Percentiles rank a stretch among this genome's conserved stretches.
phyloP scores from a whole-genome alignment of 2,113 vertebrate genomes.

The Calidris pugnax region DNA sequence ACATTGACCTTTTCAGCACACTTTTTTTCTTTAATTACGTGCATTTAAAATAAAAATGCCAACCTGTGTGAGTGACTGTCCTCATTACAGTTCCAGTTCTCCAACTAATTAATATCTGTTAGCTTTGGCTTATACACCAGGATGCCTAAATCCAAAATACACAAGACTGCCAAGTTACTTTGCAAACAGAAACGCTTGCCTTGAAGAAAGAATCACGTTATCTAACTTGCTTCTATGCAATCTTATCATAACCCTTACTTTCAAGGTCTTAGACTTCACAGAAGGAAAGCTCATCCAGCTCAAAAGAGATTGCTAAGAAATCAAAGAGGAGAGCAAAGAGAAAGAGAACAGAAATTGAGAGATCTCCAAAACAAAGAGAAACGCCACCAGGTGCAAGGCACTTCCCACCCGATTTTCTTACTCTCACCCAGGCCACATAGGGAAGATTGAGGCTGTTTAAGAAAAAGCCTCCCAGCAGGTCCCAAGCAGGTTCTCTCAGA shows the following conservation, averaged over 20 bases:
- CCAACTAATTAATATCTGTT: slow-evolving; percentile 60
- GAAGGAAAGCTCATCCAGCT: background rate
- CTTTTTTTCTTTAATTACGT: slow-evolving; percentile 21
- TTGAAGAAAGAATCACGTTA: background rate
- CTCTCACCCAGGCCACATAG: background rate
- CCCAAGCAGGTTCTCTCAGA: background rate
- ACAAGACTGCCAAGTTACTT: slow-evolving; percentile 21
- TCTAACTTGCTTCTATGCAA: background rate
- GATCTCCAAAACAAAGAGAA: background rate
- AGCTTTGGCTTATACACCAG: slow-evolving; percentile 48
- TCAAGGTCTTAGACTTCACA: background rate
- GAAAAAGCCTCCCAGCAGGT: background rate
- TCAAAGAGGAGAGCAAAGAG: background rate
- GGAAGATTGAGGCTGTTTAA: background rate
- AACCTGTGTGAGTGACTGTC: background rate
- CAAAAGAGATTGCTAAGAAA: background rate
- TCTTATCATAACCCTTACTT: background rate
- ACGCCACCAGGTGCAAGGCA: background rate
- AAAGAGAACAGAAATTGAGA: background rate
- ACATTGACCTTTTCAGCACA: background rate
- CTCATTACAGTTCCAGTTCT: slow-evolving; percentile 16
- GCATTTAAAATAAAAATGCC: slow-evolving; percentile 36
- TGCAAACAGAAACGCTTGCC: slow-evolving; percentile 6
- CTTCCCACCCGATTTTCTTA: background rate
- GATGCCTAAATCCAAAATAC: slow-evolving; percentile 47